Evolutionary conservation across 2,113 vertebrate species (phyloP).

Genomic region (Crotalus viridis): DNA sequence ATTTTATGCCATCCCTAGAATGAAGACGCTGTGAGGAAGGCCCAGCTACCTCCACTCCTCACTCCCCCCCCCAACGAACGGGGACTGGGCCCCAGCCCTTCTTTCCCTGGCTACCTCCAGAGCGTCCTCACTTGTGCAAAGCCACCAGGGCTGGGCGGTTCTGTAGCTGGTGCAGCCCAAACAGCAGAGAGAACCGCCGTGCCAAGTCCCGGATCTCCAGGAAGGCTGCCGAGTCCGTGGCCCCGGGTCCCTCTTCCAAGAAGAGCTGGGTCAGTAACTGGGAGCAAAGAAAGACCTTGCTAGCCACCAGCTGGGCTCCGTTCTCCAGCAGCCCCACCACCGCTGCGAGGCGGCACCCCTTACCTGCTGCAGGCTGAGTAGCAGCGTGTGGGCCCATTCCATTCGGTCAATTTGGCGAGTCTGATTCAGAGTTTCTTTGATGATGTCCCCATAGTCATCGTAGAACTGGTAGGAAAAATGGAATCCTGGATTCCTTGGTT

Average conservation of each 20-base stretch:
- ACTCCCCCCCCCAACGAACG: neutral
- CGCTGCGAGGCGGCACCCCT: neutral
- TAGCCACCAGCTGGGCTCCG: neutral
- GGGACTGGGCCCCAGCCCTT: neutral
- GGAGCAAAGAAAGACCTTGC: neutral
- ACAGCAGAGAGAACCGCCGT: constrained; percentile 81
- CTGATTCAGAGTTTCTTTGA: constrained; percentile 83
- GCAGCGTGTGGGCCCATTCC: constrained; percentile 79
- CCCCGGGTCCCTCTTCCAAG: constrained; percentile 56
- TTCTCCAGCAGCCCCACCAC: neutral
- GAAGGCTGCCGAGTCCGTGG: constrained; percentile 59
- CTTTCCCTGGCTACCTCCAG: neutral
- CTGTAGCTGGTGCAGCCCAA: constrained; percentile 77
- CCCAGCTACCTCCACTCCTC: too few relatives aligned
- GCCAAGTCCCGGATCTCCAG: constrained; percentile 81
- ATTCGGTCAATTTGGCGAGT: constrained; percentile 75
- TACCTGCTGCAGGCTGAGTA: constrained; percentile 88
- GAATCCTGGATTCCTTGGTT: neutral
- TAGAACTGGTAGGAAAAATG: constrained; percentile 71
- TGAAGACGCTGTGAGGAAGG: neutral
- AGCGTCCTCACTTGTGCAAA: constrained; percentile 74
- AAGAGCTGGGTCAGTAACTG: constrained; percentile 72
- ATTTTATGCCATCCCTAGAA: constrained; percentile 80
- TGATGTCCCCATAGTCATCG: constrained; percentile 87
- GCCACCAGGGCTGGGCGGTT: constrained; percentile 76